Evolutionary conservation across 1,140 invertebrate genomes (phyloP).

Genomic region (Medauroidea extradentata): DNA sequence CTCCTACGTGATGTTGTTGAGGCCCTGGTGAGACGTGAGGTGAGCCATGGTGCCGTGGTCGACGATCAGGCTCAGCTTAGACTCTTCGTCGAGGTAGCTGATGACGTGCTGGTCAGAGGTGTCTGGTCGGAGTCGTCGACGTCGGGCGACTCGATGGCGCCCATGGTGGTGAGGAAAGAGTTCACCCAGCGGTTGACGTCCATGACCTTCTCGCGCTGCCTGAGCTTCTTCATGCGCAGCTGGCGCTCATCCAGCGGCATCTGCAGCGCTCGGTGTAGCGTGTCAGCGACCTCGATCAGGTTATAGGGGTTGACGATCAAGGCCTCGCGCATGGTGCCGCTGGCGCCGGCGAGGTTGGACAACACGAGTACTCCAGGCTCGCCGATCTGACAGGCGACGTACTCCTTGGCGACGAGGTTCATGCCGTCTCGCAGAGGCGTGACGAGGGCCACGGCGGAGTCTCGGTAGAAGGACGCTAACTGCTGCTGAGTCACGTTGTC

Average conservation of each 20-base stretch:
- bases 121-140: constrained; percentile 27
- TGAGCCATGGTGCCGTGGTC: constrained; percentile 45
- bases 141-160: constrained; percentile 26
- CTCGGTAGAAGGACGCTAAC: constrained; percentile 43
- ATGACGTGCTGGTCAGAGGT: constrained; percentile 31
- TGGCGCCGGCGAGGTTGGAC: constrained; percentile 43
- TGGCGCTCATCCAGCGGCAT: constrained; percentile 36
- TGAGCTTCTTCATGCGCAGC: constrained; percentile 41
- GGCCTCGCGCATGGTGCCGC: constrained; percentile 37
- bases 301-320: constrained; percentile 46
- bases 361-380: constrained; percentile 44
- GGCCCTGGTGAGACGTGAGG: constrained; percentile 41
- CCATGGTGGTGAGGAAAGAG: constrained; percentile 36
- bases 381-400: constrained; percentile 43
- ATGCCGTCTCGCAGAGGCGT: constrained; percentile 47
- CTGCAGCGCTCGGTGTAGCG: constrained; percentile 39
- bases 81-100: constrained; percentile 33
- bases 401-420: constrained; percentile 49
- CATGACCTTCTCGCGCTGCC: constrained; percentile 34
- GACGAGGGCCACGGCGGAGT: constrained; percentile 41
- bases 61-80: constrained; percentile 40
- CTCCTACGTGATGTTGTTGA: constrained; percentile 39
- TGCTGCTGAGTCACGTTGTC: constrained; percentile 40
- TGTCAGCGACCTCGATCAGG: constrained; percentile 40
- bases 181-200: constrained; percentile 43